Conservation (phyloP, 2,888 invertebrate species). For the Luperina nickerlii region DNA sequence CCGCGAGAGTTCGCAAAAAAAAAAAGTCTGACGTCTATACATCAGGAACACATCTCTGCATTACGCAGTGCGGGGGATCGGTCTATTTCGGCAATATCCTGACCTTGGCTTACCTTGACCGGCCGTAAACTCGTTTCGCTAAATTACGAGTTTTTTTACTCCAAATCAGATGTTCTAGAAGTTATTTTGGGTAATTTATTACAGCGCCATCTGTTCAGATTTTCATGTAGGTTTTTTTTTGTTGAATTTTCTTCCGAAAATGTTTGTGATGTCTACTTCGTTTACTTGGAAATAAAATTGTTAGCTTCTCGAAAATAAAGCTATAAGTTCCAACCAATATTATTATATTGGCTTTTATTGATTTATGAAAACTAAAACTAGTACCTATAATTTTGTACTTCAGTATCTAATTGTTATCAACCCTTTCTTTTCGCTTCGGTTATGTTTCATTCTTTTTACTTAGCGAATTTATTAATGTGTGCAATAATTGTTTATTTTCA, state of each 20-base stretch:
- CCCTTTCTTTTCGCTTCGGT: background rate
- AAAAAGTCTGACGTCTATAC: conserved; percentile 18
- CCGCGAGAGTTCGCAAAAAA: background rate
- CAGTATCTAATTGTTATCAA: background rate
- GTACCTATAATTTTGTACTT: background rate
- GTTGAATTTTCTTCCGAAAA: background rate
- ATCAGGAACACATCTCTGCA: conserved; percentile 22
- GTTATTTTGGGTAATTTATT: conserved; percentile 46
- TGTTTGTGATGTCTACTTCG: background rate
- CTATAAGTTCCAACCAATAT: background rate
- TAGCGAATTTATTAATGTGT: background rate
- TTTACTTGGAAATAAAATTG: background rate
- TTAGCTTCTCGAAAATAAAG: background rate
- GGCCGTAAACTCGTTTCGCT: conserved; percentile 67
- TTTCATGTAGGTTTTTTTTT: conserved; percentile 21
- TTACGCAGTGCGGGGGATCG: conserved; percentile 54
- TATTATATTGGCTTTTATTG: background rate
- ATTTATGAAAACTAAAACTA: background rate
- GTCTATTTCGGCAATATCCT: conserved; percentile 60
- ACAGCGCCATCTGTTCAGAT: conserved; percentile 67
- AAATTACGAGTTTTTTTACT: conserved; percentile 60
- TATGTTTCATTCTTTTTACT: background rate
- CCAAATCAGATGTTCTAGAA: conserved; percentile 73
- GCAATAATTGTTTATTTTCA: background rate
- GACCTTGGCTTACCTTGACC: conserved; percentile 81